phyloP scores from a whole-genome alignment of 1,140 invertebrate species.

The Heliconius eleuchia region DNA sequence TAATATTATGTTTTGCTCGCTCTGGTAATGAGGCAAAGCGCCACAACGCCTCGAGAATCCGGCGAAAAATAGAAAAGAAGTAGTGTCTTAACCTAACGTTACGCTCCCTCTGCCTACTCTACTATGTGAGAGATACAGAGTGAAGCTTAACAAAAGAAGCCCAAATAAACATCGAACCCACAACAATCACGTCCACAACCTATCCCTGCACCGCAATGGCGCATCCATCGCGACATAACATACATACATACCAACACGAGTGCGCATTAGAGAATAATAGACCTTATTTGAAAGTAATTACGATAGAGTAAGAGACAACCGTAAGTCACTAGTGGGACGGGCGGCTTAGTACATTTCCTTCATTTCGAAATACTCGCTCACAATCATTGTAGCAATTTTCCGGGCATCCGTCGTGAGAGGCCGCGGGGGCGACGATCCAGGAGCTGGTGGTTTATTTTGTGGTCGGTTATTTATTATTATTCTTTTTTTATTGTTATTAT shows the following conservation, averaged over 20 bases:
- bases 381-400: conserved; percentile 80
- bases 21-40: not conserved
- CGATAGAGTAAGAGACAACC: conserved; percentile 40
- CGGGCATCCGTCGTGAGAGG: conserved; percentile 76
- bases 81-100: not conserved
- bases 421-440: conserved; percentile 51
- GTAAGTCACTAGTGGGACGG: conserved; percentile 35
- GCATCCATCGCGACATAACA: not conserved
- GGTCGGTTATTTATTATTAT: not conserved
- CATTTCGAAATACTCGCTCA: conserved; percentile 77
- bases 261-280: conserved; percentile 26
- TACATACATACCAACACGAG: not conserved
- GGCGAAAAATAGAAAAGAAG: not conserved
- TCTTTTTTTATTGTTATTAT: not conserved
- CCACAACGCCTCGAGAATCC: not conserved
- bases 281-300: conserved; percentile 45
- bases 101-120: not conserved
- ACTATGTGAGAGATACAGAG: not conserved
- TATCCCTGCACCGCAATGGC: too few species aligned
- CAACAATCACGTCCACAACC: too few species aligned
- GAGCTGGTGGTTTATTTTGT: conserved; percentile 32
- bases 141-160: too few species aligned
- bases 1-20: not conserved
- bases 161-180: too few species aligned
- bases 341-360: conserved; percentile 75